Evolutionary conservation across 1,140 invertebrate species (phyloP).

Genomic region (Trichoplusia ni): DNA sequence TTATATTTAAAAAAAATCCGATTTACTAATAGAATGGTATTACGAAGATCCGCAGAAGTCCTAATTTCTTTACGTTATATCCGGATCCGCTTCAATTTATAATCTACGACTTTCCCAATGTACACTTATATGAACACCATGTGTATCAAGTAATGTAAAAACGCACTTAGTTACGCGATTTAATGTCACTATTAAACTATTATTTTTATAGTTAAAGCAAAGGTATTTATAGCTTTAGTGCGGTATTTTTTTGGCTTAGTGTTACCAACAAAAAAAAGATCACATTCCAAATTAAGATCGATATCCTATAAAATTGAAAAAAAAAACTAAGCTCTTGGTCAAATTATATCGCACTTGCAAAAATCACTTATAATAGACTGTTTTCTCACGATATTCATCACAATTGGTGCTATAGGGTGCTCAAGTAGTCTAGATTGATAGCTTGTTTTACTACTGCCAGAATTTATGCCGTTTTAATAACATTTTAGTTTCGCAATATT

Average conservation of each 20-base stretch:
- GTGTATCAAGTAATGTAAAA: conserved; percentile 35
- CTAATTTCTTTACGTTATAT: too few species aligned
- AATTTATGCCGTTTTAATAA: too few species aligned
- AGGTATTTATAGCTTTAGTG: background rate
- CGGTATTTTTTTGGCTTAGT: background rate
- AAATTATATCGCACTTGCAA: background rate
- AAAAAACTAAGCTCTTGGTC: too few species aligned
- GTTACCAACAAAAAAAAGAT: background rate
- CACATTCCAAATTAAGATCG: background rate
- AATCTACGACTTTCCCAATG: too few species aligned
- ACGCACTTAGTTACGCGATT: conserved; percentile 26
- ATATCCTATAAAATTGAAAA: too few species aligned
- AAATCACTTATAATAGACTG: conserved; percentile 26
- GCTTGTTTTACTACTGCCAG: background rate
- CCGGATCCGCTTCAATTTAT: too few species aligned
- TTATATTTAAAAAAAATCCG: too few species aligned
- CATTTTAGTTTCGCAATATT: too few species aligned
- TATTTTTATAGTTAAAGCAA: background rate
- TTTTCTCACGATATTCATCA: conserved; percentile 28
- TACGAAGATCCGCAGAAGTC: too few species aligned
- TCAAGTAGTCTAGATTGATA: conserved; percentile 35
- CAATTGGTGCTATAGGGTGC: conserved; percentile 61
- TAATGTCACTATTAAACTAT: conserved; percentile 33
- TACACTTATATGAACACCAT: conserved; percentile 37
- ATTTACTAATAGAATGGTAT: too few species aligned